Evolutionary conservation across 2,113 vertebrate genomes (phyloP).

Genomic region (Archilochus colubris): DNA sequence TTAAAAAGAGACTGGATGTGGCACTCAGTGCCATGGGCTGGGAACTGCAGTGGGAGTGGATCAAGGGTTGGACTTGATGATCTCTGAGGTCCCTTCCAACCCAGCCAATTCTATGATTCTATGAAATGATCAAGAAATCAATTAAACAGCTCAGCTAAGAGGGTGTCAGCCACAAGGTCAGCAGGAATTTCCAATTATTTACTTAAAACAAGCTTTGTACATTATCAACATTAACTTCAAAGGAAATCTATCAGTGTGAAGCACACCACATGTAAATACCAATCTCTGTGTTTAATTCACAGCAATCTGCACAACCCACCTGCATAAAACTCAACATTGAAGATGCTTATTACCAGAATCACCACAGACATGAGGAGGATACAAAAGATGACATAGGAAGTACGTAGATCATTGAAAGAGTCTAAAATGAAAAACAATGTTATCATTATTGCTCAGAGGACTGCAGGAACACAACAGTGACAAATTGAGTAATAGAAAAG

Average conservation of each 20-base stretch:
- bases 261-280: not conserved
- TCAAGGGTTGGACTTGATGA: too few relatives aligned
- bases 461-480: not conserved
- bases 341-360: slow-evolving; percentile 83
- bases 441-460: not conserved
- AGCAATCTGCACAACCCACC: slow-evolving; percentile 75
- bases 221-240: not conserved
- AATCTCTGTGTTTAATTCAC: not conserved
- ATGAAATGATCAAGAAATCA: not conserved
- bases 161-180: not conserved
- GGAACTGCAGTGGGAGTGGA: too few relatives aligned
- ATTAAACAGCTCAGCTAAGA: not conserved
- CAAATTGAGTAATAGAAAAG: not conserved
- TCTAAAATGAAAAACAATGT: slow-evolving; percentile 71
- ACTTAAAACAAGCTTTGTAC: not conserved
- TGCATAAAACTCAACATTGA: slow-evolving; percentile 90
- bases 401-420: slow-evolving; percentile 80
- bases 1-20: too few relatives aligned
- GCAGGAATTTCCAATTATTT: not conserved
- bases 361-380: slow-evolving; percentile 84
- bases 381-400: slow-evolving; percentile 83
- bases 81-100: too few relatives aligned
- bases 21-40: too few relatives aligned
- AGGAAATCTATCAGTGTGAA: not conserved
- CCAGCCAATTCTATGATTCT: too few relatives aligned